Base-by-base conservation (phyloP, 2,888 invertebrate species). In the Macrostomum cliftonense region DNA sequence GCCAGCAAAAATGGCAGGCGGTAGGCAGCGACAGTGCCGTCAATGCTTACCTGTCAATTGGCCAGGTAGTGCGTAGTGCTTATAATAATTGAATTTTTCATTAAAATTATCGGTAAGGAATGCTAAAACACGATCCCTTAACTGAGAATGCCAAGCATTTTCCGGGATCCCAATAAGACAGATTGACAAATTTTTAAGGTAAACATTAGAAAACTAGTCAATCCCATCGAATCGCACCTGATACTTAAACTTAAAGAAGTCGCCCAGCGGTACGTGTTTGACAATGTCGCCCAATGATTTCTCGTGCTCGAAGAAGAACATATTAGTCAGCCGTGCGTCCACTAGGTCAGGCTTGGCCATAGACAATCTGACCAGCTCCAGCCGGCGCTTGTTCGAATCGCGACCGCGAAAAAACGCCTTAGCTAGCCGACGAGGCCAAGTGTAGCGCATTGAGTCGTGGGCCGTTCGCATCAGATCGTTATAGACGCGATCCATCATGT, bases 21-120 rank as follows among this genome's bases (percentile, higher is more conserved):
- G 69, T 93, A 95, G 0, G 93, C 86, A 17, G 93, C 91, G 14
- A 95, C 93, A 39, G 91, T 87, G 14, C 95, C 95, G 73, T 95
- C 95, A 49, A 95, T 76, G 62, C 81, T 86, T 36, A 95, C 70
- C 28, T 28, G 9, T 28, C 5, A 28, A 28, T 4, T n/a, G n/a
- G n/a, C n/a, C n/a, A 28, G 4, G 28, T 7, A 28, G 4, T 28
- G 28, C 4, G 28, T 28, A 28, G 9, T 28, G 28, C 9, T n/a
- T n/a, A n/a, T n/a, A n/a, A n/a, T n/a, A n/a, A n/a, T n/a, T n/a
- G n/a, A n/a, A n/a, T n/a, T n/a, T n/a, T n/a, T n/a, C n/a, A n/a
- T n/a, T n/a, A n/a, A n/a, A n/a, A n/a, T n/a, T n/a, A n/a, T n/a
- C n/a, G n/a, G n/a, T n/a, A n/a, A n/a, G n/a, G n/a, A n/a, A n/a